Conservation (phyloP, 1,140 invertebrate genomes). For the Rhynchophorus ferrugineus region DNA sequence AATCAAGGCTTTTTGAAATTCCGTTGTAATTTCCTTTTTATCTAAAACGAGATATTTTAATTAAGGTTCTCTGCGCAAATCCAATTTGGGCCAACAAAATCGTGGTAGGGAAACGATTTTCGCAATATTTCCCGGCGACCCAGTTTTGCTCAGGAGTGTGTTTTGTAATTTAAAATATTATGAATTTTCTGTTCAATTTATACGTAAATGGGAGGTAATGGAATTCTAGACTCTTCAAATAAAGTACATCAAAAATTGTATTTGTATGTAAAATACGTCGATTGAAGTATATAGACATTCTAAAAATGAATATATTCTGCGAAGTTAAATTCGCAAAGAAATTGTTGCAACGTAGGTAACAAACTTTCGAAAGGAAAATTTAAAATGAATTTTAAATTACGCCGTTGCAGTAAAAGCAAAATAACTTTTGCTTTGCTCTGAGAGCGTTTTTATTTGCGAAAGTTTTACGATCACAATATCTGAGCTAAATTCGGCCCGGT, state of each 20-base stretch:
- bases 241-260: conserved; percentile 24
- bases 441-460: conserved; percentile 21
- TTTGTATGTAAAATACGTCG: conserved; percentile 23
- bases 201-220: conserved; percentile 22
- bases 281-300: conserved; percentile 21
- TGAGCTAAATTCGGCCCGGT: conserved; percentile 18
- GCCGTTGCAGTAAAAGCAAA: conserved; percentile 22
- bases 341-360: conserved; percentile 23
- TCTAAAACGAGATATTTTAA: conserved; percentile 4
- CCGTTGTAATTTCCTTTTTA: not conserved
- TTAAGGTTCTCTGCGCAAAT: conserved; percentile 10
- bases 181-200: conserved; percentile 22
- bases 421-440: conserved; percentile 23
- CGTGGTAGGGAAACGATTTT: conserved; percentile 13
- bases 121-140: conserved; percentile 17
- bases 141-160: conserved; percentile 12
- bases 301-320: conserved; percentile 18
- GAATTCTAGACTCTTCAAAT: conserved; percentile 21
- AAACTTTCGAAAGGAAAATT: conserved; percentile 25
- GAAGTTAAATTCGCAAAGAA: conserved; percentile 23
- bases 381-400: conserved; percentile 25
- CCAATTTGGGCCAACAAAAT: conserved; percentile 16
- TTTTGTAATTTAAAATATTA: conserved; percentile 22
- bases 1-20: not conserved
- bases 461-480: conserved; percentile 22